phyloP scores from a whole-genome alignment of 2,797 vertebrate genomes.

The Bovichtus variegatus region DNA sequence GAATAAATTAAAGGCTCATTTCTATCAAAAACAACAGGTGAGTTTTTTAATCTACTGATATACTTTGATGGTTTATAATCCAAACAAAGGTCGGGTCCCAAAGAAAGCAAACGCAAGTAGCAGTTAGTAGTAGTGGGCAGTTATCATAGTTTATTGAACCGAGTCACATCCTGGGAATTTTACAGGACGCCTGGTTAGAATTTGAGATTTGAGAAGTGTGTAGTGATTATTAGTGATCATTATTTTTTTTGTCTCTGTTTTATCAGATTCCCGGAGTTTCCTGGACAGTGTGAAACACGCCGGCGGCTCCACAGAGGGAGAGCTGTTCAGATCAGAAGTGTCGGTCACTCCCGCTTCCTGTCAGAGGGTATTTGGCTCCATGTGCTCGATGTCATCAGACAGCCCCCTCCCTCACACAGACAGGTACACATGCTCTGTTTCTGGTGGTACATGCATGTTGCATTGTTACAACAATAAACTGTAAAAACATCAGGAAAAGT shows the following conservation, averaged over 20 bases:
- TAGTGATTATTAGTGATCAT: too few relatives aligned
- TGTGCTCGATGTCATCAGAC: constrained; percentile 81
- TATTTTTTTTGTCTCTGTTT: constrained; percentile 3
- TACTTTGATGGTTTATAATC: neutral
- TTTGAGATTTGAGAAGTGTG: neutral
- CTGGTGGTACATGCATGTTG: neutral
- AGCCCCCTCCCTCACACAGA: constrained; percentile 81
- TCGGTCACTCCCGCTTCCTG: constrained; percentile 79
- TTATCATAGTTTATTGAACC: constrained; percentile 9
- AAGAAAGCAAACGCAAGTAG: constrained; percentile 20
- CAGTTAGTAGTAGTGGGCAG: neutral
- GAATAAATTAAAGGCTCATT: neutral
- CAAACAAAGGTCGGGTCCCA: constrained; percentile 22
- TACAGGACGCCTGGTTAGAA: neutral
- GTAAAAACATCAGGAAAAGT: neutral
- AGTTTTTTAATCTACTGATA: neutral
- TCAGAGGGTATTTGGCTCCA: constrained; percentile 85
- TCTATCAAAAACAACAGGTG: constrained; percentile 17
- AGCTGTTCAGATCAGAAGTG: constrained; percentile 81
- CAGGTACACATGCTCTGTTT: constrained; percentile 71
- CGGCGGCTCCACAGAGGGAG: constrained; percentile 82
- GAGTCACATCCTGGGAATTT: constrained; percentile 17
- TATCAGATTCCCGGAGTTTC: constrained; percentile 88
- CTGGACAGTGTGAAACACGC: constrained; percentile 82
- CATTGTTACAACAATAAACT: neutral